Percentiles rank a stretch among this genome's conserved stretches.
Evolutionary conservation across 2,797 vertebrate species (phyloP).

Genomic region (Sebastes oblongus): DNA sequence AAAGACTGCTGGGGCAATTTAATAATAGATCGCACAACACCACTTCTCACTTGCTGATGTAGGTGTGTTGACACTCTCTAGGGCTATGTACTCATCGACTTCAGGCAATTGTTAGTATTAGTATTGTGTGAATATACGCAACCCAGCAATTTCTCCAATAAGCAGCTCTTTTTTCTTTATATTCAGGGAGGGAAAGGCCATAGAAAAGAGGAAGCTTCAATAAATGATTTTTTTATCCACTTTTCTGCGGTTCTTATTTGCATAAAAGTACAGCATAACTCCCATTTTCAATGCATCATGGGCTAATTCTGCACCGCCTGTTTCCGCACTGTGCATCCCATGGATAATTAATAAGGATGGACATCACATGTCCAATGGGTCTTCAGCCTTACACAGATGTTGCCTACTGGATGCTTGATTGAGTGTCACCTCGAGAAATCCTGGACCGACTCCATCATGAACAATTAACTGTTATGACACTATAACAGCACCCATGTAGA

Average conservation of each 20-base stretch:
- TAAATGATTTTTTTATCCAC: neutral
- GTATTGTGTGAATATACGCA: neutral
- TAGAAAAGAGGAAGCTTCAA: neutral
- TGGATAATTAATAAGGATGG: neutral
- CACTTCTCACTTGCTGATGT: slow-evolving; percentile 11
- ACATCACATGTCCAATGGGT: neutral
- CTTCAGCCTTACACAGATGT: neutral
- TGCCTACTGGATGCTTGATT: neutral
- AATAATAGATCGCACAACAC: neutral
- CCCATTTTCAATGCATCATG: neutral
- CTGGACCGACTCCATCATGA: neutral
- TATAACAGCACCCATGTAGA: neutral
- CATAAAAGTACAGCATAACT: neutral
- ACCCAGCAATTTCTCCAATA: neutral
- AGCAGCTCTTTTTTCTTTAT: neutral
- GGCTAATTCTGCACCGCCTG: neutral
- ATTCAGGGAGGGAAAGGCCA: neutral
- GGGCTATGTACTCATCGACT: neutral
- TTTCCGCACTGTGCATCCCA: neutral
- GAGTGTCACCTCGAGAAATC: neutral
- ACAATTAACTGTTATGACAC: neutral
- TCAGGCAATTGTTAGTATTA: neutral
- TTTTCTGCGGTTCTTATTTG: neutral
- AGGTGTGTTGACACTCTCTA: neutral
- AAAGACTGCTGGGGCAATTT: neutral